Base-by-base conservation (phyloP, 2,113 vertebrate species). In the Octodon degus region DNA sequence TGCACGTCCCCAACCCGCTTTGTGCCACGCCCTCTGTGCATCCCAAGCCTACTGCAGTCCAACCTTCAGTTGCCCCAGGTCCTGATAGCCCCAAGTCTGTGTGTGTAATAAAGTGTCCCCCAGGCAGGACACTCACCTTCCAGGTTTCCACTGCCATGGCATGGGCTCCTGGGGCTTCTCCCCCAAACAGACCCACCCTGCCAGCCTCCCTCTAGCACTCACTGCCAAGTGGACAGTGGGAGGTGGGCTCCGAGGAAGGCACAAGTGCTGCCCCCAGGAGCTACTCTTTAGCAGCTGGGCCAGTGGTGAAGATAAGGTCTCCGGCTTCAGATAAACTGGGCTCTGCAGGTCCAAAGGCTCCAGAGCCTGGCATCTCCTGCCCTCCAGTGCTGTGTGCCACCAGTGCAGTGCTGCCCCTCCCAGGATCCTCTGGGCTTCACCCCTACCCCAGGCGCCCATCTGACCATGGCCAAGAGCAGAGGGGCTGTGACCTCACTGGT, bases 201-300 rank as follows among this genome's bases (percentile, higher is more conserved):
- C 55, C 47, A 93, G 47, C 50, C 62, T 53, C 76, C 40, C 22
- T 16, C 43, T 80, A 34, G 53, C 37, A 40, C 34, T 32, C 85
- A 11, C 25, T 32, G 43, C 58, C 43, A 76, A 47, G 30, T 17
- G 30, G 7, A 19, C 50, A 17, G 32, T 5, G 4, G 40, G 84
- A 72, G 22, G 43, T 8, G 58, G 79, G 40, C 67, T 89, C 53
- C 24, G 40, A 47, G n/a, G 74, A 65, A 79, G 67, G 76, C 8
- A 1, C 58, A 32, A 50, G 19, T 24, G 55, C 32, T 60, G 24
- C 16, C 37, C 30, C 22, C 24, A 30, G 0, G 0, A 37, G 89
- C 53, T 24, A 11, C 25, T 92, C 17, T 34, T 60, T 55, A 11
- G 65, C 5, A 37, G 34, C 87, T 47, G 37, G 37, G 60, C 53